Evolutionary conservation across 2,888 invertebrate genomes (phyloP), one percentile per base, ranked within the genome.

Genomic region (Apamea epomidion): DNA sequence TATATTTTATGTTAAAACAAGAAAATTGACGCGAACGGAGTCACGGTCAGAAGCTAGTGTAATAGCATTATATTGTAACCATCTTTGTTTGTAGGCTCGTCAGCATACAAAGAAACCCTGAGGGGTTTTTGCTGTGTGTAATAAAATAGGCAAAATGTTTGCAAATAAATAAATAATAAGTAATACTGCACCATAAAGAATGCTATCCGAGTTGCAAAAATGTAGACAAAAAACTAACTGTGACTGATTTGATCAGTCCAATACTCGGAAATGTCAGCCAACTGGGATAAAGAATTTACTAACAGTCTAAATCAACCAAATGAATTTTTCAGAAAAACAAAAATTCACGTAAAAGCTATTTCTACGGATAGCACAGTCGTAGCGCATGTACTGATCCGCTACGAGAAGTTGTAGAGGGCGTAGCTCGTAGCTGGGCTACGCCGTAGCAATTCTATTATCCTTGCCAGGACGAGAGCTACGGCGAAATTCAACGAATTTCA

Each of bases 371-470:
- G 32, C 29, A 14, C 21, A 42, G 5, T 73, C 79, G 69, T 82
- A 79, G 72, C 68, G 29, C 37, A 62, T 29, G 12, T 51, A 25
- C 58, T 32, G 37, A 67, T 45, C 21, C 25, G 69, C 83, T 83
- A 83, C 83, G 81, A 73, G 60, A 42, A 7, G 7, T 18, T 25
- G 54, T 71, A 71, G 62, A 32, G 25, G 29, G 54, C 74, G 84
- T 64, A 81, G 68, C 80, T 37, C 64, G 58, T 84, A 71, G 62
- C 67, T 8, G 16, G 6, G 81, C 85, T 83, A 83, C 85, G 83
- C 1, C 83, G 81, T 83, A 85, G 85, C 81, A 48, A n/a, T 21
- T 16, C 7, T 32, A 16, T 83, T 18, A 58, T 65, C 69, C 73
- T 54, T 68, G 21, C 2, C 12, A 62, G 45, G 71, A 78, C 29